Percentiles rank a stretch among this genome's conserved stretches.
These are phyloP conservation scores for Astreopora myriophthalma DNA, from an alignment of 64 coral and sea anemone species.

Conservation along the genomic window DNA sequence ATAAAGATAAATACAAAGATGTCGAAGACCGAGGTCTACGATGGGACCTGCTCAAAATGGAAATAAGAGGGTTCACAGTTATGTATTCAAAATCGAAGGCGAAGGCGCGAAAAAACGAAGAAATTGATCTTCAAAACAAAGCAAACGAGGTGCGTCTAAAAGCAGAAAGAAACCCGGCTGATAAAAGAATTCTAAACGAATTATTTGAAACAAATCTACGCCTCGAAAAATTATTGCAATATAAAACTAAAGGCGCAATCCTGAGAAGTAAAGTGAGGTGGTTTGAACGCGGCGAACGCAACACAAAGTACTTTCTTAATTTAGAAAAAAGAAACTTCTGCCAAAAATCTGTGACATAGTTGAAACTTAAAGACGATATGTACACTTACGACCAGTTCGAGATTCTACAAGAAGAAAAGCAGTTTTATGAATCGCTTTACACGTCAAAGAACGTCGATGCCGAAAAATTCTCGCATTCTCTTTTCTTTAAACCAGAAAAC, in stretches of 20 bases:
- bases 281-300: background rate
- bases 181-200: background rate
- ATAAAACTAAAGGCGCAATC: background rate
- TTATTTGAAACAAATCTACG: background rate
- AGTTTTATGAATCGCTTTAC: slow-evolving; percentile 9
- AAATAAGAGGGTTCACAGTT: background rate
- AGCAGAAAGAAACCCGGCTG: background rate
- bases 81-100: background rate
- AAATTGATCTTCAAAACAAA: slow-evolving; percentile 1
- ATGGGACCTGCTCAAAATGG: slow-evolving; percentile 23
- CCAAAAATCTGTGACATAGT: background rate
- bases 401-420: slow-evolving; percentile 11
- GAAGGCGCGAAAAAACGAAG: background rate
- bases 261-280: background rate
- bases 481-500: background rate
- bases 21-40: background rate
- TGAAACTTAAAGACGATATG: background rate
- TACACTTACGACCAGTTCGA: background rate
- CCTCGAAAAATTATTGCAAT: background rate
- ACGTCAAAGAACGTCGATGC: background rate
- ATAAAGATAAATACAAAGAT: background rate
- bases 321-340: background rate
- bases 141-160: background rate
- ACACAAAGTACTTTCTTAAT: slow-evolving; percentile 4
- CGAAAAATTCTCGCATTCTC: background rate